phyloP scores from a whole-genome alignment of 2,113 vertebrate genomes.

The Aspidoscelis tigris region DNA sequence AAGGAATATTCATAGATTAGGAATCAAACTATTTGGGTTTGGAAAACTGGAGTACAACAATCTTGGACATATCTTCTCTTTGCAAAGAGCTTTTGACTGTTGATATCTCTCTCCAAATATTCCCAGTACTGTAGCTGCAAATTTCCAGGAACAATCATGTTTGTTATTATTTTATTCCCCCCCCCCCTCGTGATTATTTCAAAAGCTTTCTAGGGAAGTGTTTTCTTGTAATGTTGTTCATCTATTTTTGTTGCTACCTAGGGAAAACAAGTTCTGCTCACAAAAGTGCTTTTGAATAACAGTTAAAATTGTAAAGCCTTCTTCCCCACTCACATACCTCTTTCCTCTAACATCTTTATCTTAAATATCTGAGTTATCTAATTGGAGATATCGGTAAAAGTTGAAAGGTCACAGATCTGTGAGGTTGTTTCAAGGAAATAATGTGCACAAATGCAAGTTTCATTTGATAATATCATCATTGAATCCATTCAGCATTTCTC shows the following conservation, averaged over 20 bases:
- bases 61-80: not conserved
- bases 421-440: not conserved
- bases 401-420: not conserved
- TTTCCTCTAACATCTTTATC: not conserved
- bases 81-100: not conserved
- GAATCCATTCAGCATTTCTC: not conserved
- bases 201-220: not conserved
- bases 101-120: not conserved
- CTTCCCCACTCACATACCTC: not conserved
- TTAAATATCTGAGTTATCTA: not conserved
- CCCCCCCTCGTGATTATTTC: constrained; percentile 7
- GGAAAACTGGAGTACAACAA: not conserved
- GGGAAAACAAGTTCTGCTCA: not conserved
- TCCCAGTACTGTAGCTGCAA: not conserved
- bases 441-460: not conserved
- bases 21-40: not conserved
- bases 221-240: not conserved
- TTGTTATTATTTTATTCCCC: constrained; percentile 22
- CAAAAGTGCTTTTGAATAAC: not conserved
- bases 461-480: too few species aligned
- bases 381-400: not conserved
- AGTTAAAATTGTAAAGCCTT: not conserved
- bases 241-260: constrained; percentile 8
- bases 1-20: not conserved
- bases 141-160: not conserved